phyloP scores from a whole-genome alignment of 2,113 vertebrate genomes.

The Epinephelus moara region DNA sequence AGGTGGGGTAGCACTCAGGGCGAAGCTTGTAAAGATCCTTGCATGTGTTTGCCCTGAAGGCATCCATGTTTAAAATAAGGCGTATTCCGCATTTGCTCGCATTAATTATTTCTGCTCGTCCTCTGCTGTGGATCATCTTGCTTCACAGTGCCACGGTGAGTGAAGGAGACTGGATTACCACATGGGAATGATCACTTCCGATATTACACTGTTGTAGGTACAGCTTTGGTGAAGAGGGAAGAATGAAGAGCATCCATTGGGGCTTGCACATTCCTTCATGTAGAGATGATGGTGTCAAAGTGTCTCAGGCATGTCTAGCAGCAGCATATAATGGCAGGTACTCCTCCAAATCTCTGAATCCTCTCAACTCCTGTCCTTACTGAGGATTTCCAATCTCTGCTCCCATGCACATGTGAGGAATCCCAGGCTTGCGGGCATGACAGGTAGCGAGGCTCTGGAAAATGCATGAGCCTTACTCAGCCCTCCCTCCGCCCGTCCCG shows the following conservation, averaged over 20 bases:
- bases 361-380: slow-evolving; percentile 36
- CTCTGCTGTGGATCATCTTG: neutral
- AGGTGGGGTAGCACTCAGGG: slow-evolving; percentile 26
- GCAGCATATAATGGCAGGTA: slow-evolving; percentile 49
- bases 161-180: slow-evolving; percentile 14
- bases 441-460: slow-evolving; percentile 67
- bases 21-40: slow-evolving; percentile 20
- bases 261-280: slow-evolving; percentile 33
- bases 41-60: slow-evolving; percentile 45
- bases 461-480: slow-evolving; percentile 60
- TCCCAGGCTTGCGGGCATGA: slow-evolving; percentile 61
- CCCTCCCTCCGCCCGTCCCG: slow-evolving; percentile 22
- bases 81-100: slow-evolving; percentile 37
- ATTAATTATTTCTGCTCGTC: slow-evolving; percentile 63
- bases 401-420: slow-evolving; percentile 64
- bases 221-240: slow-evolving; percentile 12
- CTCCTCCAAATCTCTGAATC: slow-evolving; percentile 61
- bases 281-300: slow-evolving; percentile 53
- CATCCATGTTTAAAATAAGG: slow-evolving; percentile 56
- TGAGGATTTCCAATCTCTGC: slow-evolving; percentile 69
- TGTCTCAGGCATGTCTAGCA: slow-evolving; percentile 51
- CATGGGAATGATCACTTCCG: slow-evolving; percentile 34
- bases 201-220: slow-evolving; percentile 7
- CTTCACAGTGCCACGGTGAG: neutral
- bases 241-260: slow-evolving; percentile 26